Evolutionary conservation across 2,113 vertebrate genomes (phyloP).

Genomic region (Phalacrocorax carbo): DNA sequence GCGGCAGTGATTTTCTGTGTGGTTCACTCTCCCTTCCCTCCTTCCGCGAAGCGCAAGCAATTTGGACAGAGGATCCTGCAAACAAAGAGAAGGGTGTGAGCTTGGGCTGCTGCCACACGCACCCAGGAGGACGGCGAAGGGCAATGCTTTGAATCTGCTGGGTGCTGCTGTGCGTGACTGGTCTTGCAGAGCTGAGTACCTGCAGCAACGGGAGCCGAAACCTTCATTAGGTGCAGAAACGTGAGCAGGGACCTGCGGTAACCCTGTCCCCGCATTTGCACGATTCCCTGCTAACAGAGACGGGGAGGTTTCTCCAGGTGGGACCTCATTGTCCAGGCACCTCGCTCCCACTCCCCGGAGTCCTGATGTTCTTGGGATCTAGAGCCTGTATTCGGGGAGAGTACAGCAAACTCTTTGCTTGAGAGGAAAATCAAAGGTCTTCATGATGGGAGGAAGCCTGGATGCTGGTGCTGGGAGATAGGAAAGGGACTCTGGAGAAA

Average conservation of each 20-base stretch:
- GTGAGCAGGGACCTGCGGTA: background rate
- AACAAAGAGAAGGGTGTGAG: background rate
- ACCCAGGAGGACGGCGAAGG: background rate
- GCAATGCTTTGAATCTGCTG: background rate
- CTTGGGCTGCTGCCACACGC: background rate
- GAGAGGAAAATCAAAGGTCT: background rate
- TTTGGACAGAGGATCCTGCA: background rate
- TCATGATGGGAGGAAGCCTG: background rate
- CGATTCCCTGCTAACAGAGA: background rate
- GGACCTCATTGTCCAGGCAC: background rate
- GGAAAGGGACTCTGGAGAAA: background rate
- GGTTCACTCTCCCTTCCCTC: background rate
- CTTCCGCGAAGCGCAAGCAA: accelerated
- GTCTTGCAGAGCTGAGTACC: background rate
- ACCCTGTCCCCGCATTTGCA: background rate
- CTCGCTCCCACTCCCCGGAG: background rate
- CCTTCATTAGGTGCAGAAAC: background rate
- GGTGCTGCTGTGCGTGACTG: background rate
- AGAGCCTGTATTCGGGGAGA: accelerated
- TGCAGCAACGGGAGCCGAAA: accelerated
- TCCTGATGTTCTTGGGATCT: background rate
- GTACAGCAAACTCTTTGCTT: background rate
- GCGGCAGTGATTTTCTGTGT: background rate
- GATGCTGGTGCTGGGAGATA: background rate
- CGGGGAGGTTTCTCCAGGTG: background rate